Base-by-base conservation (phyloP, 2,113 vertebrate genomes). In the Proterorhinus semilunaris region DNA sequence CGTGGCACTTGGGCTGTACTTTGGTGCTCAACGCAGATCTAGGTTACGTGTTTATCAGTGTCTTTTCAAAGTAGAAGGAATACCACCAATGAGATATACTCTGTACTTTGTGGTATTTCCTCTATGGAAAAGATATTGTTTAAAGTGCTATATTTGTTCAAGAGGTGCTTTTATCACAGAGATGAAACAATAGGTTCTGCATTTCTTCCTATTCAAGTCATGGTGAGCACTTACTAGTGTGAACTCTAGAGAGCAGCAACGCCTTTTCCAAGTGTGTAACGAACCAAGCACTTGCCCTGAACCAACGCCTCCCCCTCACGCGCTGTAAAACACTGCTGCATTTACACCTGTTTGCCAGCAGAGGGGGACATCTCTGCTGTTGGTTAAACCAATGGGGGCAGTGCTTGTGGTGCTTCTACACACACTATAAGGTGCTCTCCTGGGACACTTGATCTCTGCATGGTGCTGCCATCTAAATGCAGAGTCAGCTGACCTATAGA, bases 401-500 rank as follows among this genome's bases (percentile, higher is more conserved):
- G 81, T 83, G 73, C 58, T 79, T 75, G 78, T 68, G 82, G 85
- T 88, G 87, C 81, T 88, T 66, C 66, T 59, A 66, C 69, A 80
- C 83, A 81, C 75, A 82, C 81, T 82, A 71, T 78, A 36, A 36
- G 90, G 89, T 90, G 88, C 88, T 89, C 80, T 86, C 82, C 83
- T 86, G 72, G 74, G 80, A 86, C 82, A 86, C 85, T 89, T 89
- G 87, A 90, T 81, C 78, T 85, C 89, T 87, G 85, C 83, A 77
- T 83, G 91, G 89, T 90, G 91, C 90, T 90, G 82, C 78, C 84
- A 87, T 90, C 86, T 79, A 77, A 46, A 17, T 80, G 83, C 88
- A 86, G 79, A 83, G 74, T 82, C 78, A 70, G 74, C 69, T 8
- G 57, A 45, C 58, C 15, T 48, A 27, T 51, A 65, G 58, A 58